These are phyloP conservation scores for Papilio glaucus DNA, from an alignment of 1,140 invertebrate species.

Conservation along the genomic window DNA sequence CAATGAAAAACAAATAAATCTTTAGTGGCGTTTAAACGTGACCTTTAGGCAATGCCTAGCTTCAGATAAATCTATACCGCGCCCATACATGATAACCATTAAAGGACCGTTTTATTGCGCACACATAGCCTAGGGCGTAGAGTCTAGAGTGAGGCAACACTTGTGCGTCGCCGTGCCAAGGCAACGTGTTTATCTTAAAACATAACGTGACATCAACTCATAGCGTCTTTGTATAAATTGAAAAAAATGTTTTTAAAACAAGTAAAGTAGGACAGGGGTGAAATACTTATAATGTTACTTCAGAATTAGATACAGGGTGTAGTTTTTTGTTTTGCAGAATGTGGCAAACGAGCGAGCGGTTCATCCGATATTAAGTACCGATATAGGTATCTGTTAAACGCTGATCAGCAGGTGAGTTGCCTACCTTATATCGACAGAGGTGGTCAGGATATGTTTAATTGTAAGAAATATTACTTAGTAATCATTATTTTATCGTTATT, in stretches of 20 bases:
- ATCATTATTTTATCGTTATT: neutral
- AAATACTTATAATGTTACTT: neutral
- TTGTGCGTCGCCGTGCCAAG: neutral
- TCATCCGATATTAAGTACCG: too few species aligned
- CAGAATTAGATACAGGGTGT: too few species aligned
- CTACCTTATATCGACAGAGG: too few species aligned
- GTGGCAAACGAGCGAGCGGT: too few species aligned
- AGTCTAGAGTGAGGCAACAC: neutral
- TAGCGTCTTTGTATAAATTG: neutral
- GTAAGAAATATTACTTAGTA: too few species aligned
- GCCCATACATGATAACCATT: slow-evolving; percentile 15
- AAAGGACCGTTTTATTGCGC: slow-evolving; percentile 5
- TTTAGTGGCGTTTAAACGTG: slow-evolving; percentile 1
- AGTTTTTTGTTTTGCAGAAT: too few species aligned
- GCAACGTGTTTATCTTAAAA: neutral
- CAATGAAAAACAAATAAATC: neutral
- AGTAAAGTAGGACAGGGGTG: neutral
- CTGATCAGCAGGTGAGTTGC: too few species aligned
- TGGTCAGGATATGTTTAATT: too few species aligned
- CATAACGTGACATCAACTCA: neutral
- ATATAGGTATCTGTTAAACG: too few species aligned
- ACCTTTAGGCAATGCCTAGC: neutral
- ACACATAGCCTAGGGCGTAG: slow-evolving; percentile 1
- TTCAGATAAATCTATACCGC: slow-evolving; percentile 11
- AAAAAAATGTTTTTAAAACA: too few species aligned